These are phyloP conservation scores for Solenodon paradoxus DNA, from an alignment of 2,113 vertebrate species.

Conservation along the genomic window DNA sequence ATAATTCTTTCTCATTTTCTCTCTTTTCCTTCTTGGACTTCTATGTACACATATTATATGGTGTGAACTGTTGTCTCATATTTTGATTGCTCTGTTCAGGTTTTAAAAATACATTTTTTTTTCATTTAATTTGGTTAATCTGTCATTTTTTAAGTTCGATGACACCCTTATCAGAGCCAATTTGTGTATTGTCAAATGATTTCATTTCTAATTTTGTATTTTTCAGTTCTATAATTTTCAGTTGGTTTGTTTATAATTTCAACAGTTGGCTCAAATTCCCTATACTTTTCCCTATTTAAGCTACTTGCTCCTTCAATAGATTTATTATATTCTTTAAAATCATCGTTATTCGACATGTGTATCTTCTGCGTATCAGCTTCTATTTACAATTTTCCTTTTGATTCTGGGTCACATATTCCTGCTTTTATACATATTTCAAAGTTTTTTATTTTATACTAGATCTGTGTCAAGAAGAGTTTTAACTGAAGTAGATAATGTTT, in stretches of 20 bases:
- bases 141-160: not conserved
- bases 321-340: not conserved
- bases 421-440: not conserved
- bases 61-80: not conserved
- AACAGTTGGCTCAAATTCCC: not conserved
- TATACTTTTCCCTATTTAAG: not conserved
- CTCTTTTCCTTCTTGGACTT: not conserved
- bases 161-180: not conserved
- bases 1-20: not conserved
- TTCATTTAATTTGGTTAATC: not conserved
- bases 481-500: not conserved
- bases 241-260: not conserved
- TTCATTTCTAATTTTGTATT: not conserved
- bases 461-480: not conserved
- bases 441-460: not conserved
- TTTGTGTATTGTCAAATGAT: not conserved
- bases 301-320: not conserved
- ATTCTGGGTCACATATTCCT: not conserved
- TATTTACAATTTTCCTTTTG: not conserved
- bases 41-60: not conserved
- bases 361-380: not conserved
- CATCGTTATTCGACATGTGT: not conserved
- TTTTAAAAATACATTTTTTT: not conserved
- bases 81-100: not conserved
- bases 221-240: not conserved